Evolutionary conservation across 2,113 vertebrate species (phyloP).

Genomic region (Nesogale talazaci): DNA sequence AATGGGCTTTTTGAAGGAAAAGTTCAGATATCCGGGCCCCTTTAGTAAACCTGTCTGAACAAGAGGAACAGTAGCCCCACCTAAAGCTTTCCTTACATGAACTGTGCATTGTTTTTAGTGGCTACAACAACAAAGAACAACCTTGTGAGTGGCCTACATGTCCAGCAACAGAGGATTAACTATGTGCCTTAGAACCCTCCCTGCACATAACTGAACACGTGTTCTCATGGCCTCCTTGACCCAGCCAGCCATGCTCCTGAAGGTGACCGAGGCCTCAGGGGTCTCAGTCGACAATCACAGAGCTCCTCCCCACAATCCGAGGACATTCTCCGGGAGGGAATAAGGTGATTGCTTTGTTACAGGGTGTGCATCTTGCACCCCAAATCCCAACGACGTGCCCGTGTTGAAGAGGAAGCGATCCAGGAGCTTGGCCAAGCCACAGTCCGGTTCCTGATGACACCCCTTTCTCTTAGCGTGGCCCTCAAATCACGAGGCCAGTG

Average conservation of each 20-base stretch:
- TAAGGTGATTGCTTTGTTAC: constrained; percentile 43
- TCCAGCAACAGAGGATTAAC: not conserved
- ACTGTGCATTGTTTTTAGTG: not conserved
- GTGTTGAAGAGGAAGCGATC: not conserved
- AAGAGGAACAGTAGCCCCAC: not conserved
- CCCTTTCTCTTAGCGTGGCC: not conserved
- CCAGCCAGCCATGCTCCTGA: not conserved
- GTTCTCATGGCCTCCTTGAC: not conserved
- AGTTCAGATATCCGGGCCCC: not conserved
- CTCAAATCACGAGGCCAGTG: not conserved
- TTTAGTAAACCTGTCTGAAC: not conserved
- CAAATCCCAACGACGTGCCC: constrained; percentile 28
- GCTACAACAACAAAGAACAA: not conserved
- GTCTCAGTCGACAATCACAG: constrained; percentile 49
- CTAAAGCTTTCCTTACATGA: not conserved
- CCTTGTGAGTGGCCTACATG: not conserved
- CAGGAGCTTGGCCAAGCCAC: not conserved
- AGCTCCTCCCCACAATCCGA: constrained; percentile 63
- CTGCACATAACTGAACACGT: not conserved
- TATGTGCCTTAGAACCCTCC: not conserved
- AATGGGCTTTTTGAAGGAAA: constrained; percentile 20
- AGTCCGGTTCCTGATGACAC: not conserved
- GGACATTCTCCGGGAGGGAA: constrained; percentile 64
- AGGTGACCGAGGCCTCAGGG: not conserved
- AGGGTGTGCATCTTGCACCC: constrained; percentile 51